These are phyloP conservation scores for Euwallacea similis DNA, from an alignment of 1,140 invertebrate genomes.

Conservation along the genomic window DNA sequence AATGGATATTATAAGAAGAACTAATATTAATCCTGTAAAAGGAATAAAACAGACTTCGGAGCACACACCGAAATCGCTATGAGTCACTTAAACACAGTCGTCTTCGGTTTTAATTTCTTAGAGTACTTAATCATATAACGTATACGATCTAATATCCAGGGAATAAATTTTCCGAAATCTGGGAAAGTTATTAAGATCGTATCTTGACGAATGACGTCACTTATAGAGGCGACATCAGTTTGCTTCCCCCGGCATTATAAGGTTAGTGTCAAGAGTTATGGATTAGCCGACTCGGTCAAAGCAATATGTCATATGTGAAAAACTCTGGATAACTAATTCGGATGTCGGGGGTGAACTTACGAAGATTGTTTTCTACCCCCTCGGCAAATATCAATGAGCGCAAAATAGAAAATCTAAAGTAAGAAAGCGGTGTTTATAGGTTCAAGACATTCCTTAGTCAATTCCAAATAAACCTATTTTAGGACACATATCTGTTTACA, in stretches of 20 bases:
- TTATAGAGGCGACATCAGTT: slow-evolving; percentile 45
- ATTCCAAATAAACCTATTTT: slow-evolving; percentile 38
- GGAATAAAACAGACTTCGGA: no score
- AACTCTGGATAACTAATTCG: slow-evolving; percentile 28
- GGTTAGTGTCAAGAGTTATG: slow-evolving; percentile 49
- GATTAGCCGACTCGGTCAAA: slow-evolving; percentile 41
- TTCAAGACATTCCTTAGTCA: slow-evolving; percentile 17
- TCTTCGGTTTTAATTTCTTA: slow-evolving; percentile 25
- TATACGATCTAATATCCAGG: slow-evolving; percentile 19
- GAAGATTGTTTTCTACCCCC: slow-evolving; percentile 1
- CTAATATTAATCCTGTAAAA: no score
- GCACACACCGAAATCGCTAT: no score
- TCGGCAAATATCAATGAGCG: not conserved
- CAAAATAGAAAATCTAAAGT: not conserved
- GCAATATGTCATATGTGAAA: slow-evolving; percentile 42
- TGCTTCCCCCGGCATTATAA: slow-evolving; percentile 42
- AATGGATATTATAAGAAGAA: no score
- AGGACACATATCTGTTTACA: slow-evolving; percentile 36
- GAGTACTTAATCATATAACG: slow-evolving; percentile 35
- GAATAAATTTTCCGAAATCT: slow-evolving; percentile 38
- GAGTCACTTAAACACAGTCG: no score
- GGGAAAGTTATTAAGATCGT: slow-evolving; percentile 39
- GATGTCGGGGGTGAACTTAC: slow-evolving; percentile 5
- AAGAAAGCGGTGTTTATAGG: slow-evolving; percentile 14
- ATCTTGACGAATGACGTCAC: slow-evolving; percentile 46